A percentile compares a stretch with the other conserved stretches of the same genome.
phyloP scores from a whole-genome alignment of 2,113 vertebrate genomes.

The Melanotaenia duboulayi region DNA sequence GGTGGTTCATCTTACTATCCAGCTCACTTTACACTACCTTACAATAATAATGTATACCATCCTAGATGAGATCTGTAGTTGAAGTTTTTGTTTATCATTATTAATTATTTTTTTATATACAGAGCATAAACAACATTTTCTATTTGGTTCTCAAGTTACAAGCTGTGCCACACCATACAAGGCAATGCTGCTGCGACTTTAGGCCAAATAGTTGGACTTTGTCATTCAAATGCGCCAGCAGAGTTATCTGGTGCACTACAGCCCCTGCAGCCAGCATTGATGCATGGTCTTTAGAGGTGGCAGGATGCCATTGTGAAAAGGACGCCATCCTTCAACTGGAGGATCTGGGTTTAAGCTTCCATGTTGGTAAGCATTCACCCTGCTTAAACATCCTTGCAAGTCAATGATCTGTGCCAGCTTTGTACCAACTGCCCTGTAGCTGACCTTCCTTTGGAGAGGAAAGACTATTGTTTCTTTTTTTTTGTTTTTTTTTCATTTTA shows the following conservation, averaged over 20 bases:
- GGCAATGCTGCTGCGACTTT: neutral
- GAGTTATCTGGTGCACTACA: constrained; percentile 36
- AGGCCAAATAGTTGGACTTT: neutral
- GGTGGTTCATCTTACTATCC: constrained; percentile 22
- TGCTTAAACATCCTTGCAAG: constrained; percentile 63
- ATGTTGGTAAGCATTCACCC: constrained; percentile 45
- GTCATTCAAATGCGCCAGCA: neutral
- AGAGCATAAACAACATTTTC: neutral
- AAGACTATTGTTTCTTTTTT: neutral
- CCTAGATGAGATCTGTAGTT: neutral
- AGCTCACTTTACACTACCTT: constrained; percentile 23
- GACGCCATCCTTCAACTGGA: constrained; percentile 54
- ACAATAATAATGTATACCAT: neutral
- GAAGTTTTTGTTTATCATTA: neutral
- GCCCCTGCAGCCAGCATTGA: constrained; percentile 13
- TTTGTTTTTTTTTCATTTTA: no score
- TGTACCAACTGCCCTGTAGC: constrained; percentile 14
- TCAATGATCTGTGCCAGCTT: constrained; percentile 59
- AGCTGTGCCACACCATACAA: neutral
- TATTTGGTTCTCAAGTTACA: neutral
- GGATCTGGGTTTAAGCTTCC: constrained; percentile 58
- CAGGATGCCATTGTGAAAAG: constrained; percentile 51
- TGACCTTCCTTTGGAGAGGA: constrained; percentile 32
- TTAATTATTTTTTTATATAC: neutral
- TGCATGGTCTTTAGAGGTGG: constrained; percentile 47